Evolutionary conservation across 2,113 vertebrate species (phyloP).

Genomic region (Pagrus major): DNA sequence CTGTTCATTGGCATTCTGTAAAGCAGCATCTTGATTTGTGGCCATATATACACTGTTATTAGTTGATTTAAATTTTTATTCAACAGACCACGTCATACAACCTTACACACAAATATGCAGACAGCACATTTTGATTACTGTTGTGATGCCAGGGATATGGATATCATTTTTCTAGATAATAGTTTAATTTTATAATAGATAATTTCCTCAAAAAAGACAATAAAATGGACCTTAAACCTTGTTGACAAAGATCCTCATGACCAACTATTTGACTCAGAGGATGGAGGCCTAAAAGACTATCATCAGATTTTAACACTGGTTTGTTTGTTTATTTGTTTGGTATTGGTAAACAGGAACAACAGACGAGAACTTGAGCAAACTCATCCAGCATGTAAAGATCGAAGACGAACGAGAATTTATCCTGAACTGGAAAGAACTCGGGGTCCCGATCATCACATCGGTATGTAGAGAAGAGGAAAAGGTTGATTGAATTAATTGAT

Average conservation of each 20-base stretch:
- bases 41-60: background rate
- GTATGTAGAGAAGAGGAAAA: conserved; percentile 66
- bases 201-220: background rate
- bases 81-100: background rate
- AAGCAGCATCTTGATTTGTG: background rate
- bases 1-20: background rate
- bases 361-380: conserved; percentile 94
- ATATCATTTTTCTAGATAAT: background rate
- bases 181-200: no score
- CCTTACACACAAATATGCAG: background rate
- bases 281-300: background rate
- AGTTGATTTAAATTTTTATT: background rate
- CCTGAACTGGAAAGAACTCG: conserved; percentile 94
- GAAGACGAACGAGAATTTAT: conserved; percentile 93
- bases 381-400: conserved; percentile 96
- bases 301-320: background rate
- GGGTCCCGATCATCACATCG: conserved; percentile 89
- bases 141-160: background rate
- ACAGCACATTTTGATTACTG: background rate
- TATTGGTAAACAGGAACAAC: conserved; percentile 89
- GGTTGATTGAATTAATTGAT: background rate
- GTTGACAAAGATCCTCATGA: background rate
- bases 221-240: background rate
- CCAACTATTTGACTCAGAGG: fast-evolving
- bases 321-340: conserved; percentile 8